Evolutionary conservation across 2,797 vertebrate genomes (phyloP).

Genomic region (Peromyscus nudipes): DNA sequence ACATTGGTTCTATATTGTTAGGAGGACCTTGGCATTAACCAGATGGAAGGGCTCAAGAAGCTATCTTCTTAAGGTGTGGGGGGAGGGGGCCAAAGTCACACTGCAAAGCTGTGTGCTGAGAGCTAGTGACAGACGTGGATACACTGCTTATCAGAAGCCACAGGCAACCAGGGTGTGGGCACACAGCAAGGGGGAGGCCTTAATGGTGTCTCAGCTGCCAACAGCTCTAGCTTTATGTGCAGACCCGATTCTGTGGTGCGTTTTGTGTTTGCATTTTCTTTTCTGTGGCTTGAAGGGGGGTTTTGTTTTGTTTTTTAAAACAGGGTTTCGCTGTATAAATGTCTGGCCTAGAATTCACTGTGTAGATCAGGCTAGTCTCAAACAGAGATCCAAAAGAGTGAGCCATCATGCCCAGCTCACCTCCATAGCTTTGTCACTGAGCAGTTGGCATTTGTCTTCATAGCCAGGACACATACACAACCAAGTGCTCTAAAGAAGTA

Average conservation of each 20-base stretch:
- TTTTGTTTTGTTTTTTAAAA: background rate
- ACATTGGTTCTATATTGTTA: background rate
- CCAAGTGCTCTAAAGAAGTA: background rate
- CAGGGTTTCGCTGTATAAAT: background rate
- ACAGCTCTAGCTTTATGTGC: background rate
- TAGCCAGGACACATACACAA: background rate
- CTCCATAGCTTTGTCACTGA: background rate
- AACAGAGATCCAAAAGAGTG: background rate
- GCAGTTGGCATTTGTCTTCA: background rate
- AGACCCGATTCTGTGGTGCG: background rate
- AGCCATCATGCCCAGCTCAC: background rate
- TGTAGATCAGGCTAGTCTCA: background rate
- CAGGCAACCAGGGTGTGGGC: background rate
- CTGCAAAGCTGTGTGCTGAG: background rate
- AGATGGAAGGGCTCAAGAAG: background rate
- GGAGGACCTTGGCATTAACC: background rate
- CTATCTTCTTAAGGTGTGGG: background rate
- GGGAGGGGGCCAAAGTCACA: background rate
- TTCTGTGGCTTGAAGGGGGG: background rate
- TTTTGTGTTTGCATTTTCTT: background rate
- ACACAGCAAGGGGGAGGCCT: background rate
- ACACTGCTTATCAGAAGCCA: background rate
- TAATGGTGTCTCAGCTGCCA: background rate
- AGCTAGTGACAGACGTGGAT: fast-evolving
- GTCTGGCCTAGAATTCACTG: background rate